A percentile compares a stretch with the other conserved stretches of the same genome.
Conservation (phyloP, 2,888 invertebrate genomes). For the Scaptomyza polygonia region DNA sequence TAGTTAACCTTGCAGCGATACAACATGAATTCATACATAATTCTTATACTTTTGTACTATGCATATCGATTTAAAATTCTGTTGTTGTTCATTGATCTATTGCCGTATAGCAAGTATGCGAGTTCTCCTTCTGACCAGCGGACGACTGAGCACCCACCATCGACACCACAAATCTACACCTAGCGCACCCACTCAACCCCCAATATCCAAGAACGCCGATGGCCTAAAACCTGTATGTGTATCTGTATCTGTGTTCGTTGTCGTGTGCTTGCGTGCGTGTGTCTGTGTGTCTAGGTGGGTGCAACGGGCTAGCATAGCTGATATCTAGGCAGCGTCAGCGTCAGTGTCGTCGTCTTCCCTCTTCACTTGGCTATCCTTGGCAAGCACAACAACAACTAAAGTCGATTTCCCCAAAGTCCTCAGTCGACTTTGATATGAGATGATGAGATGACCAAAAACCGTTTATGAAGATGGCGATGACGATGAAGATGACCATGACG, state of each 20-base stretch:
- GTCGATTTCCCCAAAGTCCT: background rate
- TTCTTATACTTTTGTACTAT: constrained; percentile 39
- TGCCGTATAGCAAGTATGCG: constrained; percentile 62
- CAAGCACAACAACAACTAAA: constrained; percentile 9
- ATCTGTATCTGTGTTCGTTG: background rate
- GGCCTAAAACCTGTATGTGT: constrained; percentile 4
- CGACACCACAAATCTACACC: constrained; percentile 7
- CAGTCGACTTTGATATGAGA: constrained; percentile 3
- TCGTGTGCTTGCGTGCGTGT: background rate
- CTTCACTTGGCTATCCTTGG: constrained; percentile 42
- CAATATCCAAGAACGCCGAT: constrained; percentile 16
- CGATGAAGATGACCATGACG: constrained; percentile 1
- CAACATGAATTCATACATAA: constrained; percentile 48
- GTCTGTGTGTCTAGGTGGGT: constrained; percentile 29
- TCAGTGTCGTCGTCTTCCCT: constrained; percentile 14
- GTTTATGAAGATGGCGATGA: background rate
- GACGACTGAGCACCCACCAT: constrained; percentile 46
- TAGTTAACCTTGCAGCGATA: constrained; percentile 51
- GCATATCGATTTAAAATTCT: constrained; percentile 62
- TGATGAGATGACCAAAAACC: constrained; percentile 2
- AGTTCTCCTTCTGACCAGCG: constrained; percentile 47
- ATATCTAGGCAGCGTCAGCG: constrained; percentile 16
- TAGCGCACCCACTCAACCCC: constrained; percentile 20
- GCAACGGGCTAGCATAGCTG: constrained; percentile 31
- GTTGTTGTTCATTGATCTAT: constrained; percentile 82